Conservation (phyloP, 1,140 invertebrate genomes). For the Drosophila leontia region DNA sequence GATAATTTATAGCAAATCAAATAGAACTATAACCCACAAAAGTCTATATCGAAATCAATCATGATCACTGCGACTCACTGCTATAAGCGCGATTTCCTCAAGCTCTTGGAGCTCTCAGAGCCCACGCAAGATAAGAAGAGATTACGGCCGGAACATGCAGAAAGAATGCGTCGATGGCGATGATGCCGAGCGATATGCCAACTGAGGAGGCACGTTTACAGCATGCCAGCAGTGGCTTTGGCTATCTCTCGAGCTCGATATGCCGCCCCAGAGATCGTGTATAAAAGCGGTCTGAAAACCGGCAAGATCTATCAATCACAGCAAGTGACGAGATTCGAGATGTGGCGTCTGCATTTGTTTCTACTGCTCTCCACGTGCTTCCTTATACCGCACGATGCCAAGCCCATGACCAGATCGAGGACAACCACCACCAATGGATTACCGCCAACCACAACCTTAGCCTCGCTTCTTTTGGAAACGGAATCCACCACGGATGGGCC, state of each 20-base stretch:
- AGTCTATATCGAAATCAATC: background rate
- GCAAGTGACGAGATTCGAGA: slow-evolving; percentile 16
- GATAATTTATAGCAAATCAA: no score
- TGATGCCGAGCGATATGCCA: slow-evolving; percentile 9
- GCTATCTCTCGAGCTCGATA: slow-evolving; percentile 15
- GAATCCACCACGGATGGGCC: slow-evolving; percentile 11
- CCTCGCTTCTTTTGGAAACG: slow-evolving; percentile 18
- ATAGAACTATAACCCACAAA: background rate
- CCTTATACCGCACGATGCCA: slow-evolving; percentile 64
- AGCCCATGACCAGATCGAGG: slow-evolving; percentile 36
- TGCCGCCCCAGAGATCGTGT: background rate
- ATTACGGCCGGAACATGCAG: slow-evolving; percentile 18
- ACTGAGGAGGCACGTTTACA: slow-evolving; percentile 38
- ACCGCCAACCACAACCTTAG: slow-evolving; percentile 8
- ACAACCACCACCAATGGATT: background rate
- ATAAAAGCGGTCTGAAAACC: slow-evolving; percentile 30
- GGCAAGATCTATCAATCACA: slow-evolving; percentile 36
- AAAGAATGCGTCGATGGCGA: slow-evolving; percentile 35
- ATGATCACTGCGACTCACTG: background rate
- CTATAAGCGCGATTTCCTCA: slow-evolving; percentile 9
- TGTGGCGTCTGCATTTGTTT: slow-evolving; percentile 74
- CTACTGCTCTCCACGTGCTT: slow-evolving; percentile 69
- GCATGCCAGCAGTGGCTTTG: slow-evolving; percentile 24
- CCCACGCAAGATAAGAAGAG: slow-evolving; percentile 35
- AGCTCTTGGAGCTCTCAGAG: background rate